Percentiles rank a stretch among this genome's conserved stretches.
Conservation (phyloP, 2,113 vertebrate species). For the Ochotona princeps region DNA sequence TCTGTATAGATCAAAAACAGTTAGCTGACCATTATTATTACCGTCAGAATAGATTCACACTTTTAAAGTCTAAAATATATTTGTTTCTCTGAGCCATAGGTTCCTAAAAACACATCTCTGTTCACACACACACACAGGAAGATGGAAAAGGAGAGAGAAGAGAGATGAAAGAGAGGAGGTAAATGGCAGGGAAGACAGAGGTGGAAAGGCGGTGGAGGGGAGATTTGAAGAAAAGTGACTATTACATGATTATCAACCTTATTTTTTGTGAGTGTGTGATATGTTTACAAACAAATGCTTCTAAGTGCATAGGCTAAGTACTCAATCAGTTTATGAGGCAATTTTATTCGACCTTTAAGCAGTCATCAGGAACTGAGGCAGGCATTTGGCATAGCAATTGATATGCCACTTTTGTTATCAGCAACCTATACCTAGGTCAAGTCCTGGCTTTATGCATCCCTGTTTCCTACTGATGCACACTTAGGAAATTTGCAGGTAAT, state of each 20-base stretch:
- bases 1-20: background rate
- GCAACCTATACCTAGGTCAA: too few relatives aligned
- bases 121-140: too few relatives aligned
- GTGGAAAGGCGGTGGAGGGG: background rate
- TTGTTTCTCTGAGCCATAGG: background rate
- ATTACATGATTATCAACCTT: background rate
- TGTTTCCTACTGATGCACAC: too few relatives aligned
- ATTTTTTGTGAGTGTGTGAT: background rate
- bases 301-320: background rate
- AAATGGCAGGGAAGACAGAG: too few relatives aligned
- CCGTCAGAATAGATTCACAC: background rate
- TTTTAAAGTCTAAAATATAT: constrained; percentile 6
- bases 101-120: background rate
- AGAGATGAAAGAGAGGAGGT: too few relatives aligned
- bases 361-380: background rate
- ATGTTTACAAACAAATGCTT: background rate
- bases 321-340: background rate
- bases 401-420: too few relatives aligned
- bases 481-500: too few relatives aligned
- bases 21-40: background rate
- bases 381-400: too few relatives aligned
- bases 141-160: background rate
- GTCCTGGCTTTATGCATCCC: too few relatives aligned
- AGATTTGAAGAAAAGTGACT: background rate
- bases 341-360: background rate